Evolutionary conservation across 2,888 invertebrate species (phyloP), one percentile per base, ranked within the genome.

Genomic region (Tenthredo scrophulariae): DNA sequence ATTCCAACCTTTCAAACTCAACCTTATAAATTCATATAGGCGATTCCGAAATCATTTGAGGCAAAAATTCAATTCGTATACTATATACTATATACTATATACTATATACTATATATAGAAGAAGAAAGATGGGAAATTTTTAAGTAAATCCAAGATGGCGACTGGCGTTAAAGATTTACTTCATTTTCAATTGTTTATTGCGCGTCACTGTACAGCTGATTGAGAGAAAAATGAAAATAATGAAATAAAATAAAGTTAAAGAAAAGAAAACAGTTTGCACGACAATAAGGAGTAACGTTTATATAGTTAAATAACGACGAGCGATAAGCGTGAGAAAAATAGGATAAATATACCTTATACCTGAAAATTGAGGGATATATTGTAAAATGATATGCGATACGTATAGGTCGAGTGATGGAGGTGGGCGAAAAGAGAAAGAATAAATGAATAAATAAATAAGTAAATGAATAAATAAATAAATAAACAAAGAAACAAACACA

Each of bases 221-320:
- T 46, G 4, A 26, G 62, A 62, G 26, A 62, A 26, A 26, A 62
- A 62, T 54, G n/a, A 54, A n/a, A n/a, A 54, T 54, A 37, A 33
- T 74, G 26, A 40, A 15, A 22, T 4, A 4, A 33, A 33, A 33
- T 4, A 33, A 33, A 33, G n/a, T n/a, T n/a, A 65, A 33, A 10
- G 77, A 54, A 54, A 87, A 88, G 88, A 88, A 89, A 90, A 91
- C 91, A 91, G 93, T 93, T 93, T 91, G 92, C 92, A 92, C 93
- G 93, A 93, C 93, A 93, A 93, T 93, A 93, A 93, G 91, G 58
- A 33, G 91, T 93, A 93, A 92, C 89, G 92, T 92, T 93, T 93
- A 93, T 50, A 46, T 62, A 62, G 62, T 10, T 62, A 62, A 62
- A 13, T 62, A 26, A 62, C 62, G 62, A 62, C 62, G 26, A 62